Base-by-base conservation (phyloP, 2,888 invertebrate genomes). In the Muschampia plurimacula region DNA sequence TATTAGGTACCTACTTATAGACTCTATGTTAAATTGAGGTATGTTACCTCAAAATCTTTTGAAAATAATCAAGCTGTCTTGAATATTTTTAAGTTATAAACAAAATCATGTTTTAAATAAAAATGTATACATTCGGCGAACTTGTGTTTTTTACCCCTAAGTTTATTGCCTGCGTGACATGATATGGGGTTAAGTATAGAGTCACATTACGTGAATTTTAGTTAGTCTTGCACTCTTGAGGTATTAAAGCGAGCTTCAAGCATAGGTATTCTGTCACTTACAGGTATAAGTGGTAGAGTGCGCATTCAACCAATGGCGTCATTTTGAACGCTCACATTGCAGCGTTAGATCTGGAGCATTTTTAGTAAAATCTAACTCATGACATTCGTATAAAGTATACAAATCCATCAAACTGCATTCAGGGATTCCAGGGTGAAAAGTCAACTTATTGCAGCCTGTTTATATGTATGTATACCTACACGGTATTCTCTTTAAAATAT, bases 241-340 rank as follows among this genome's bases (percentile, higher is more conserved):
- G 70, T 36, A 64, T 57, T 70, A 70, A 70, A 70, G 70, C 65
- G 70, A 70, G 65, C 70, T 59, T 65, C 64, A 65, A 65, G 70
- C 64, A 46, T 55, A 22, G 63, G 64, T 64, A 44, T 65, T 69
- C 63, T 70, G 69, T 70, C 64, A 64, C 69, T 64, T 69, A 68
- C 28, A 8, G 13, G 28, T 22, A 80, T 69, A 78, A 80, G 80
- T 79, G 79, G 75, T 75, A 74, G 91, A 91, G 91, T 88, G 91
- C 85, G 90, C 88, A 89, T 87, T 85, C 87, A 85, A 88, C 91
- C 92, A 91, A 90, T 92, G 90, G 88, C 88, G 89, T 89, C 88
- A 89, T 80, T 80, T 80, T 80, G 22, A 39, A 63, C 52, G 69
- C 63, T 52, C 57, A 57, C 69, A 64, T 22, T 55, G 22, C 69